These are phyloP conservation scores for Notodonta dromedarius DNA, from an alignment of 2,888 invertebrate genomes.

Conservation along the genomic window DNA sequence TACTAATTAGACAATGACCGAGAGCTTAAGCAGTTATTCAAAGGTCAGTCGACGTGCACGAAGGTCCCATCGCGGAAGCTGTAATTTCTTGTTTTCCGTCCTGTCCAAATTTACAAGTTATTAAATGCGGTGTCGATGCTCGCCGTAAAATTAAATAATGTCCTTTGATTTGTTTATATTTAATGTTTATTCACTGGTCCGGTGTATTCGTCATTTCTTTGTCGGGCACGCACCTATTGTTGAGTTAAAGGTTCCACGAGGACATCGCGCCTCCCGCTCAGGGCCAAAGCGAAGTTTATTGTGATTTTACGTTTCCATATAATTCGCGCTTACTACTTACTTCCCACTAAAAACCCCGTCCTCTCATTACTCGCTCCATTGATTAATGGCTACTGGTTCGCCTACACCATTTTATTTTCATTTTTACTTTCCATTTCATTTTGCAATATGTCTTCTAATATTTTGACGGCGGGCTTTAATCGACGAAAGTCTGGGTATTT, in stretches of 20 bases:
- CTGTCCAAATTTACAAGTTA: slow-evolving; percentile 49
- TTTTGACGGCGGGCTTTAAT: slow-evolving; percentile 24
- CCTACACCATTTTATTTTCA: slow-evolving; percentile 19
- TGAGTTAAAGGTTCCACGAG: slow-evolving; percentile 50
- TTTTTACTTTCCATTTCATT: slow-evolving; percentile 35
- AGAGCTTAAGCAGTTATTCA: slow-evolving; percentile 31
- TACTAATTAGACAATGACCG: slow-evolving; percentile 43
- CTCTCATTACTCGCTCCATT: slow-evolving; percentile 14
- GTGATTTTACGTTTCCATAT: slow-evolving; percentile 49
- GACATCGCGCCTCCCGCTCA: slow-evolving; percentile 55
- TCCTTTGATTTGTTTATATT: slow-evolving; percentile 29
- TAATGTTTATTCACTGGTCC: slow-evolving; percentile 24
- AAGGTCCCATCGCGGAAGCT: slow-evolving; percentile 59
- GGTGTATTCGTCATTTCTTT: slow-evolving; percentile 59
- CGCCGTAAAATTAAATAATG: slow-evolving; percentile 20
- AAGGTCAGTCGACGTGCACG: slow-evolving; percentile 44
- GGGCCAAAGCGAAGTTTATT: slow-evolving; percentile 54
- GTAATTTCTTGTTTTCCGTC: slow-evolving; percentile 56
- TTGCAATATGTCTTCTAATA: slow-evolving; percentile 17
- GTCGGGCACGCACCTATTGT: slow-evolving; percentile 57
- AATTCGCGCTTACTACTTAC: slow-evolving; percentile 39
- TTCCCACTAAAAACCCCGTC: slow-evolving; percentile 24
- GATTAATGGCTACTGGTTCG: slow-evolving; percentile 22
- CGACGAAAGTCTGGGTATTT: slow-evolving; percentile 60
- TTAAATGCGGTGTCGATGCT: slow-evolving; percentile 36